Evolutionary conservation across 2,113 vertebrate species (phyloP), one percentile per base, ranked within the genome.

Genomic region (Etheostoma cragini): DNA sequence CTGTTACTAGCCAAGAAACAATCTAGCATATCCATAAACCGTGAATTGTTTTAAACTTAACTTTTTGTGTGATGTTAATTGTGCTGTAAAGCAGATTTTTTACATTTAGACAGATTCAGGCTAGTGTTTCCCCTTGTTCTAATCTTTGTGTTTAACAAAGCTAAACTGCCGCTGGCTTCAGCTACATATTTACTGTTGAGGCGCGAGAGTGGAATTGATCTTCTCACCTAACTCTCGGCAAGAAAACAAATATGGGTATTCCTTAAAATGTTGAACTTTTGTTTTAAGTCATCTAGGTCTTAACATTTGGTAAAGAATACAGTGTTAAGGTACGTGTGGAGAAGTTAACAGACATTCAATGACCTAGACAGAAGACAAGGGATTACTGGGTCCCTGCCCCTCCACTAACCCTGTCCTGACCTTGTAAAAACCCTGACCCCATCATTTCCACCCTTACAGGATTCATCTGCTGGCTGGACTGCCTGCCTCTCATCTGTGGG

Each of bases 361-460:
- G 54, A 79, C 57, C 64, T 61, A 57, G 70, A 68, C 73, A 42
- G 54, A 77, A 67, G 47, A 76, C 45, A 26, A 64, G 65, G 50
- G 61, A 78, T 83, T 73, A 82, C 68, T 24, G 63, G 70, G 71
- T 80, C 81, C 76, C 71, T 88, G 88, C 87, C 91, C 89, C 49
- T 78, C 83, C 49, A 46, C 72, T 90, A 68, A 92, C 92, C 91
- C 89, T 74, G 22, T 61, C 26, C 82, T 80, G 87, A 93, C 91
- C 93, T 94, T 88, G 85, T 92, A 86, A 91, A 92, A 91, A 76
- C 77, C 83, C 70, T 87, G 84, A 91, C 89, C 88, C 78, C 24
- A 71, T 91, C 86, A 88, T 94, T 94, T 93, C 93, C 92, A 91
- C 82, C 78, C 78, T 84, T 85, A 91, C 94, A 94, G 92, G 93